Evolutionary conservation across 2,113 vertebrate species (phyloP).

Genomic region (Oryzias woworae): DNA sequence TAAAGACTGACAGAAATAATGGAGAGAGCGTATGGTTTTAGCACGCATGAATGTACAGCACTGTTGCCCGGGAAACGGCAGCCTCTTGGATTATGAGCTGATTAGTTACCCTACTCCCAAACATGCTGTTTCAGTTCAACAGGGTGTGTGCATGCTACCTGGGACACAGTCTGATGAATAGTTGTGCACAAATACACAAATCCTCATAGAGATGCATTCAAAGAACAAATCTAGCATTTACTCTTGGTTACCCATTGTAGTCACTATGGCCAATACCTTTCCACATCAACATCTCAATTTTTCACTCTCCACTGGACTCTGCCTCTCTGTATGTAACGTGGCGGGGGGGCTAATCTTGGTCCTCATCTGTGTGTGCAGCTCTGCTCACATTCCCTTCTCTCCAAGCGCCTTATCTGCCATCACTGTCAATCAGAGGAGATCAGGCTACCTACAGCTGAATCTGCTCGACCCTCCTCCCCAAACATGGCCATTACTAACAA

Average conservation of each 20-base stretch:
- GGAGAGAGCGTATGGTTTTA: constrained; percentile 57
- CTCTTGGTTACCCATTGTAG: constrained; percentile 53
- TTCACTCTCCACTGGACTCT: constrained; percentile 45
- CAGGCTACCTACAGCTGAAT: constrained; percentile 70
- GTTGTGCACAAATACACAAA: constrained; percentile 10
- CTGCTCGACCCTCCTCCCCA: constrained; percentile 27
- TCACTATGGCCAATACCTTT: constrained; percentile 55
- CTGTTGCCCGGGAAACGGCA: constrained; percentile 71
- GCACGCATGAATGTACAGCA: constrained; percentile 68
- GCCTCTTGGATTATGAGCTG: constrained; percentile 73
- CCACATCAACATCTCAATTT: constrained; percentile 65
- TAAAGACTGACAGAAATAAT: constrained; percentile 50
- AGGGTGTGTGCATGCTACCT: constrained; percentile 56
- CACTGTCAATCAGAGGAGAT: constrained; percentile 78
- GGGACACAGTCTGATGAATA: constrained; percentile 53
- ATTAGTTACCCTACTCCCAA: constrained; percentile 64
- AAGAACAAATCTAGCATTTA: constrained; percentile 42
- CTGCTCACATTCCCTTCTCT: constrained; percentile 67
- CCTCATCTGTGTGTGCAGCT: constrained; percentile 76
- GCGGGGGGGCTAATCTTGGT: constrained; percentile 71
- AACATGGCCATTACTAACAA: constrained; percentile 35
- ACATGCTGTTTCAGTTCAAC: constrained; percentile 44
- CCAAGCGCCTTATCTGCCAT: constrained; percentile 73
- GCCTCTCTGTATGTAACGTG: constrained; percentile 46
- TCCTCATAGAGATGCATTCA: constrained; percentile 25